Conservation (phyloP, 2,113 vertebrate species). For the Perca fluviatilis region DNA sequence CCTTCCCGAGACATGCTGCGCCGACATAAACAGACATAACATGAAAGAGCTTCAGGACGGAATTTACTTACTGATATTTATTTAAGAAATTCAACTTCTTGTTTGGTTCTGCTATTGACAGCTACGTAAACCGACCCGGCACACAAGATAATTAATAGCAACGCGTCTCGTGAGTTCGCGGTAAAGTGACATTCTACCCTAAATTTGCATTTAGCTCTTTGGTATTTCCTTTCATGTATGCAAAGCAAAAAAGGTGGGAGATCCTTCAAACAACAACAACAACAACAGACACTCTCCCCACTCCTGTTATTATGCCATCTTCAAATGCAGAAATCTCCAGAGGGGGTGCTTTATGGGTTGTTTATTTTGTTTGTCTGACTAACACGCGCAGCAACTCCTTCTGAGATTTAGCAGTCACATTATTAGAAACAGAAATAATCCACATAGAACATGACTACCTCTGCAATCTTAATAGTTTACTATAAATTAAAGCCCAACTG, state of each 20-base stretch:
- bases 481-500: neutral
- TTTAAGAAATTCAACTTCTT: neutral
- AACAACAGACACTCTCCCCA: neutral
- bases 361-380: slow-evolving; percentile 50
- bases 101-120: slow-evolving; percentile 24
- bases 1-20: slow-evolving; percentile 45
- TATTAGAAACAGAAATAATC: slow-evolving; percentile 28
- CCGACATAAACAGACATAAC: neutral
- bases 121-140: neutral
- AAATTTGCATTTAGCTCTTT: slow-evolving; percentile 44
- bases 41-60: neutral
- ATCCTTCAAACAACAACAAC: slow-evolving; percentile 29
- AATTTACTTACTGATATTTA: neutral
- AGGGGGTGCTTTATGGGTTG: slow-evolving; percentile 34
- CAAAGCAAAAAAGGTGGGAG: slow-evolving; percentile 30
- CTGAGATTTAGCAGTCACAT: slow-evolving; percentile 11
- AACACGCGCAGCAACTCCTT: slow-evolving; percentile 21
- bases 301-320: neutral
- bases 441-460: neutral
- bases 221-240: slow-evolving; percentile 48
- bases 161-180: slow-evolving; percentile 2
- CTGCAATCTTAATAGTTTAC: neutral
- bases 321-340: slow-evolving; percentile 40
- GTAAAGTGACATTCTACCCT: slow-evolving; percentile 22
- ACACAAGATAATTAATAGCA: slow-evolving; percentile 48